Base-by-base conservation (phyloP, 2,888 invertebrate genomes). In the Idaea straminata region DNA sequence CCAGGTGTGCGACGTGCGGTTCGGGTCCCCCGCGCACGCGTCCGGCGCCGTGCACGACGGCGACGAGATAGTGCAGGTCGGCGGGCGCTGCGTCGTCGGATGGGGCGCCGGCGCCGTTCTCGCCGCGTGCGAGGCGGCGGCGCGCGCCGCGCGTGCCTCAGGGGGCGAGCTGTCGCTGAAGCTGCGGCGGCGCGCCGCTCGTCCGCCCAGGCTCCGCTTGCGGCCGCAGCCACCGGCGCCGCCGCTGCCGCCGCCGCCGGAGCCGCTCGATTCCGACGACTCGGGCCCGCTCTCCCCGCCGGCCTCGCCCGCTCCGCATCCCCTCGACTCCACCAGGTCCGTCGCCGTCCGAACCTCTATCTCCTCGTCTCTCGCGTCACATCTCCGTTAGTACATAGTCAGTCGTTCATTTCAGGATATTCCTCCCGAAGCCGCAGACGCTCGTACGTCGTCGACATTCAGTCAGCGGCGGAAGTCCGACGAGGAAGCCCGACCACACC, bases 1-100 rank as follows among this genome's bases (percentile, higher is more conserved):
- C 82, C 96, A 97, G 83, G 96, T 99, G 67, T 97, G 97, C 16
- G 97, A 97, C 82, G 96, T 99, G 64, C 97, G 98, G 84, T 96
- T 96, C 87, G 96, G 98, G 79, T 98, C 98, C 62, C 98, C 98
- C 3, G 98, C 99, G 59, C 98, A 98, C 89, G 95, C 96, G 57
- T 97, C 97, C 75, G 97, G 97, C 3, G 97, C 97, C 90, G 96
- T 99, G 80, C 98, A 98, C 88, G 96, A 97, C 77, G 99, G 99
- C 0, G 99, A 99, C 89, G 99, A 99, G 93, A 97, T 99, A 76
- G 96, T 99, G 59, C 98, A 98, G 87, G 89, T 89, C 73, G 85
- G 84, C 66, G 74, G 63, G 1, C 82, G 76, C 67, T 87, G 89
- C 79, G 91, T 89, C 72, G 74, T 89, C 61, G 90, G 89, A 0